phyloP scores from a whole-genome alignment of 2,888 invertebrate genomes.

The Melipona bicolor region DNA sequence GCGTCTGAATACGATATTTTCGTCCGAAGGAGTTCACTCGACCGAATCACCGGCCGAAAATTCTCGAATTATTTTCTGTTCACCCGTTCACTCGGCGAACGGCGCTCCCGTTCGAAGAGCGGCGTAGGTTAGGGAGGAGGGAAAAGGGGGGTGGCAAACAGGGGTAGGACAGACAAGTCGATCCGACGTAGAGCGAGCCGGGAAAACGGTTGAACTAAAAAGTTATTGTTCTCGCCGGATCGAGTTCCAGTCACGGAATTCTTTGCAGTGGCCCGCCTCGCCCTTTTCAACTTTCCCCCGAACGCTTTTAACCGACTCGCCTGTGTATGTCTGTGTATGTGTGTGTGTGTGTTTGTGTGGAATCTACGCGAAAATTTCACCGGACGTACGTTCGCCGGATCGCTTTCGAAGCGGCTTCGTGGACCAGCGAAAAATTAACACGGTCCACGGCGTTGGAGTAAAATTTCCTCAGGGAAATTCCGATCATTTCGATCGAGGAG shows the following conservation, averaged over 20 bases:
- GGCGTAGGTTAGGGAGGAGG: background rate
- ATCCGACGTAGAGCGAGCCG: background rate
- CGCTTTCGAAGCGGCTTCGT: background rate
- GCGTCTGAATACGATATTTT: constrained; percentile 45
- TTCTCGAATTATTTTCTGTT: constrained; percentile 60
- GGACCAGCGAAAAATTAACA: background rate
- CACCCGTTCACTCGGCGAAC: constrained; percentile 13
- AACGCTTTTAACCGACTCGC: constrained; percentile 1
- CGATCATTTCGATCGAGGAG: background rate
- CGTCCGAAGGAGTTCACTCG: constrained; percentile 38
- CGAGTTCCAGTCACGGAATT: constrained; percentile 17
- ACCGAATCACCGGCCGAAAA: constrained; percentile 53
- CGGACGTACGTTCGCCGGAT: no score
- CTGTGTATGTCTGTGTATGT: no score
- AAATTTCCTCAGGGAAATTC: background rate
- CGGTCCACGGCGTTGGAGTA: background rate
- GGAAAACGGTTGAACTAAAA: constrained; percentile 19
- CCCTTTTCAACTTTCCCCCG: background rate
- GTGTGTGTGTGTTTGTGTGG: background rate
- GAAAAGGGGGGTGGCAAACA: no score
- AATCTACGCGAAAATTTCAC: constrained; percentile 13
- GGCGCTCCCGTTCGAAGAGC: background rate
- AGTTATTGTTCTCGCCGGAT: constrained; percentile 41
- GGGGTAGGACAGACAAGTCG: background rate
- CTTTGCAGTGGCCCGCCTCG: background rate